Evolutionary conservation across 2,113 vertebrate genomes (phyloP), one percentile per base, ranked within the genome.

Genomic region (Bambusicola thoracicus): DNA sequence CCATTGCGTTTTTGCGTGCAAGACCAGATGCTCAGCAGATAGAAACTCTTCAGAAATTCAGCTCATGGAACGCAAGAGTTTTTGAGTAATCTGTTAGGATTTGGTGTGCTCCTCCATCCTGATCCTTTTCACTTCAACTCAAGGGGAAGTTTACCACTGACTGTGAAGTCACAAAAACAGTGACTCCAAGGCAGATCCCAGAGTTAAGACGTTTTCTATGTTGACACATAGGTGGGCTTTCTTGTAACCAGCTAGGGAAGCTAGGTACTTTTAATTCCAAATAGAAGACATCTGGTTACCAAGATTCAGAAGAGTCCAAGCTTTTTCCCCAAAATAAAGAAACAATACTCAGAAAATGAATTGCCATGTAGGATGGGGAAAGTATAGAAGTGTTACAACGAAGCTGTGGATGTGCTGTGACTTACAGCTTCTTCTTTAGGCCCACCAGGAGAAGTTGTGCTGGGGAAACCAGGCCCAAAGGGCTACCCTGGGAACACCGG

Each of bases 401-500:
- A 46, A 77, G 16, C 18, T 44, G 58, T 30, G 61, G 29, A 34
- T 30, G 55, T 70, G 15, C 41, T 53, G 1, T 30, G 48, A 22
- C 56, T 95, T 19, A 66, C 41, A 17, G 46, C n/a, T 95, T 38
- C 70, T 81, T 77, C 53, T 85, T 61, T 91, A 99, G 99, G 98
- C 41, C 97, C 97, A 59, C 81, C 94, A 55, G 98, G 98, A 63
- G 98, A 98, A 96, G 95, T 97, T 30, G 97, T 98, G 43, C 85
- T 97, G 73, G 98, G 98, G 48, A 90, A 62, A 27, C 87, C 95
- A 46, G 98, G 98, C 34, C 87, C 97, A 0, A 97, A 97, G 87
- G 98, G 98, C 51, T 87, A 96, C 3, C 97, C 98, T 69, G 98
- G 98, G 11, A 97, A 89, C 32, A 32, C 85, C 17, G 98, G 98